Conservation (phyloP, 2,888 invertebrate genomes). For the Altica lythri region DNA sequence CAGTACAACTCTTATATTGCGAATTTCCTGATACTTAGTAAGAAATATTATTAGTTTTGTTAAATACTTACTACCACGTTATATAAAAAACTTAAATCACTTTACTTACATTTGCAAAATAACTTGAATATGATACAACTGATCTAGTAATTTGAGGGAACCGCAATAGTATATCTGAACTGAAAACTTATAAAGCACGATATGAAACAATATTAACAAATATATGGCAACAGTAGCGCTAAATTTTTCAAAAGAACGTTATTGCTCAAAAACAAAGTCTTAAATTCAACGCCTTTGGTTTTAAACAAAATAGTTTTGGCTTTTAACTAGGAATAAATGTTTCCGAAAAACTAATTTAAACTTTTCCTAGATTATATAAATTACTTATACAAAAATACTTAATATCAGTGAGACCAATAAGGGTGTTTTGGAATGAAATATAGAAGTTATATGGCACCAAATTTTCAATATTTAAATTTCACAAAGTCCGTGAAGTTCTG, state of each 20-base stretch:
- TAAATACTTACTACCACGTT: no score
- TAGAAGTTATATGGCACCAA: constrained; percentile 47
- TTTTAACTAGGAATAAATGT: constrained; percentile 38
- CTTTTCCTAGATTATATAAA: constrained; percentile 41
- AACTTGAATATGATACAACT: no score
- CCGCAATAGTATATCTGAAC: no score
- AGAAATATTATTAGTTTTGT: no score
- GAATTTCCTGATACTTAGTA: no score
- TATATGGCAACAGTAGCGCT: constrained; percentile 33
- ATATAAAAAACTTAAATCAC: no score
- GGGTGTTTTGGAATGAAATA: constrained; percentile 47
- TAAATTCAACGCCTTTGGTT: constrained; percentile 44
- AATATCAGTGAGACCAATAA: constrained; percentile 44
- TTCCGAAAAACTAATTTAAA: constrained; percentile 36
- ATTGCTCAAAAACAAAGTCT: constrained; percentile 32
- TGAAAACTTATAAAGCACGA: no score
- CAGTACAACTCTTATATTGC: no score
- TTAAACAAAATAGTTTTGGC: constrained; percentile 38
- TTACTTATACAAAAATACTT: constrained; percentile 51
- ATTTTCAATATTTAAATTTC: constrained; percentile 55
- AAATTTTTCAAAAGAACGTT: constrained; percentile 25
- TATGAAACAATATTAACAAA: constrained; percentile 1
- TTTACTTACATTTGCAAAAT: no score
- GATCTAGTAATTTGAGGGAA: no score
- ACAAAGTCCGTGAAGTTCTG: constrained; percentile 81